Evolutionary conservation across 2,888 invertebrate genomes (phyloP), one percentile per base, ranked within the genome.

Genomic region (Drosophila kuntzei): DNA sequence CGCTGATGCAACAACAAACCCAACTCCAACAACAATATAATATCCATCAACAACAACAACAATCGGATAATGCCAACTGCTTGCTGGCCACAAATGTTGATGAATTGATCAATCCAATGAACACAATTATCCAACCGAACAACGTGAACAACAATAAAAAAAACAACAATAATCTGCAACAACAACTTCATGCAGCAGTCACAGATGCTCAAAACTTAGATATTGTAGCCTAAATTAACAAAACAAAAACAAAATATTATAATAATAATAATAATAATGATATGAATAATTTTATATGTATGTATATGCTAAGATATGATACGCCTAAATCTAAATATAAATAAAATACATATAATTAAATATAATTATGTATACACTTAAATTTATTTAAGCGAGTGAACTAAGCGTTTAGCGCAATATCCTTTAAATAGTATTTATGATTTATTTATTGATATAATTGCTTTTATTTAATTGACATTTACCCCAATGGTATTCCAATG

Each of bases 131-230:
- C 25, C n/a, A 14, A 9, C 8, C 55, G 20, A 32, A 49, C 58
- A 44, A 49, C 51, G 44, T 39, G 57, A 58, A 34, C 65, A 70
- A 63, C 70, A 74, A 75, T 74, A 71, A 65, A 57, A 67, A 64
- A 57, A 67, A 64, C 71, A 67, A 67, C 71, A 69, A 57, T 70
- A 63, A 60, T 64, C 64, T 73, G 71, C 87, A 81, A 74, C 60
- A 65, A 47, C 62, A 81, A 68, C 59, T 74, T 60, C 69, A 61
- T 59, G 65, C 82, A 89, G 91, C 91, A 87, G 91, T 92, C 84
- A 92, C 92, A 85, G 92, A 92, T 91, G 92, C 92, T 91, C 92
- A 92, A 91, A 92, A 91, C 84, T 88, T 92, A 90, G 92, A 92
- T 91, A 92, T 92, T 88, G 91, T 92, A 91, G 92, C 90, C 80